phyloP scores from a whole-genome alignment of 2,113 vertebrate species.

The Oriolus oriolus region DNA sequence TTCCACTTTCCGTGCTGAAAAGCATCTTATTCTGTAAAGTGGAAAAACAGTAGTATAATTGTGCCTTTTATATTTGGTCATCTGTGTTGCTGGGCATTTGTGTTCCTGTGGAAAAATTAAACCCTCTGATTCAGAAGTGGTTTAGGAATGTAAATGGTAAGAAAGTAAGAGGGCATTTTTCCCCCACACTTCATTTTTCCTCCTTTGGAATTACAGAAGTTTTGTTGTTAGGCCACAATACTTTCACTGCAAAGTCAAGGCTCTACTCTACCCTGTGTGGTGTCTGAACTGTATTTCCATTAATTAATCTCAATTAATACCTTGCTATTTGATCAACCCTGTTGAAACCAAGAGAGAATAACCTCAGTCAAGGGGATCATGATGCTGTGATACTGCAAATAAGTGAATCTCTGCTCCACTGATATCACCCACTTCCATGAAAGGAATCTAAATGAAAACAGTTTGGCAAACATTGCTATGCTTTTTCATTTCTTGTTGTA shows the following conservation, averaged over 20 bases:
- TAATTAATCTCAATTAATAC: neutral
- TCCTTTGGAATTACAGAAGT: neutral
- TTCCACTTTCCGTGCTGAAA: neutral
- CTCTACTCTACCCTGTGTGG: neutral
- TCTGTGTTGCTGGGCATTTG: neutral
- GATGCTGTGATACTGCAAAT: neutral
- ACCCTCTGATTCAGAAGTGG: neutral
- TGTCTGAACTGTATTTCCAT: neutral
- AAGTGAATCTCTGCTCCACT: neutral
- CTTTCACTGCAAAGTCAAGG: neutral
- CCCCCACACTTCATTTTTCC: neutral
- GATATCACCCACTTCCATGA: neutral
- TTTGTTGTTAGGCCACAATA: neutral
- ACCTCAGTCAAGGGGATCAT: neutral
- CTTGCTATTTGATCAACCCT: neutral
- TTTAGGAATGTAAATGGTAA: neutral
- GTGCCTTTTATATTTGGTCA: neutral
- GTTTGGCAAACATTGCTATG: neutral
- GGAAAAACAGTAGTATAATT: neutral
- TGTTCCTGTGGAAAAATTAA: neutral
- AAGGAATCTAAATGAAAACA: neutral
- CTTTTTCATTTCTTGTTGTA: conserved; percentile 28
- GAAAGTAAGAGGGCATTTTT: neutral
- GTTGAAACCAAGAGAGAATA: neutral
- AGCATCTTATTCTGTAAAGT: neutral